phyloP scores from a whole-genome alignment of 2,113 vertebrate genomes.

The Brachypodius melanocephalos region DNA sequence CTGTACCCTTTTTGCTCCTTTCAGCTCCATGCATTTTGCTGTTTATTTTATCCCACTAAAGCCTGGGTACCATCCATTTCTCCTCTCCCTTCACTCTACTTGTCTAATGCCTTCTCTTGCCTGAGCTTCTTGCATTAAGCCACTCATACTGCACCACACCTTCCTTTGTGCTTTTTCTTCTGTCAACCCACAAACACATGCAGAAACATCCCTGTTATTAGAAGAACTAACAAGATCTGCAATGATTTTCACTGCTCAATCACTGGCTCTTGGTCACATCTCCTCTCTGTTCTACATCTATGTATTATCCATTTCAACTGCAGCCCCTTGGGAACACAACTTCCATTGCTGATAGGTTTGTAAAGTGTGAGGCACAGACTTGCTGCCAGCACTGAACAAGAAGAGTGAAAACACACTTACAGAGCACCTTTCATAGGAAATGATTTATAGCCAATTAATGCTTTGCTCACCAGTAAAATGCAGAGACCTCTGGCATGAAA shows the following conservation, averaged over 20 bases:
- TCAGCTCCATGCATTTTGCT: background rate
- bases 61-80: background rate
- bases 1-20: background rate
- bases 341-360: background rate
- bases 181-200: background rate
- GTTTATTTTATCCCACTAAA: background rate
- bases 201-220: background rate
- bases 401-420: background rate
- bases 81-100: background rate
- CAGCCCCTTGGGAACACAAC: background rate
- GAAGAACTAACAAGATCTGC: background rate
- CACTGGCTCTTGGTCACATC: background rate
- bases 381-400: background rate
- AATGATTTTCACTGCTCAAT: background rate
- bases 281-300: background rate
- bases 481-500: background rate
- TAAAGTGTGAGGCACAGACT: background rate
- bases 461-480: background rate
- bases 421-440: background rate
- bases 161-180: background rate
- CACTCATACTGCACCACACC: accelerated
- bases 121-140: background rate
- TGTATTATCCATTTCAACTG: background rate
- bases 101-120: background rate
- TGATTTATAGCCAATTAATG: conserved; percentile 12